Percentiles rank a stretch among this genome's conserved stretches.
Evolutionary conservation across 2,797 vertebrate genomes (phyloP).

Genomic region (Tenualosa thibaudeaui): DNA sequence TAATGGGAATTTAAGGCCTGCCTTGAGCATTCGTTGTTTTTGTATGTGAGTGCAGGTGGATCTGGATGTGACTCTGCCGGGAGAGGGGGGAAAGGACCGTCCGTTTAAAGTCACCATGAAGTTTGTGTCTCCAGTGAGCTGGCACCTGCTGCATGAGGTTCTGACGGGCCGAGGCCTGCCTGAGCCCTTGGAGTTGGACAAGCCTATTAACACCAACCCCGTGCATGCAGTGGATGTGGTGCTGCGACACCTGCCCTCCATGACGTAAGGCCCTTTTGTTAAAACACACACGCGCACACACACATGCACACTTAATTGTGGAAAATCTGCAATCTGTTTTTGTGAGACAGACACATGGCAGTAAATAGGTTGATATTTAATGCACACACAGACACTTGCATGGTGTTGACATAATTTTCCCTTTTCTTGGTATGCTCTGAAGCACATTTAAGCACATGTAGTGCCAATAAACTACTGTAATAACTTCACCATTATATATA

Average conservation of each 20-base stretch:
- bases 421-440: no score
- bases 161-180: constrained; percentile 85
- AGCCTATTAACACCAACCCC: constrained; percentile 97
- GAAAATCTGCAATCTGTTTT: no score
- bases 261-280: constrained; percentile 80
- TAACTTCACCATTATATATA: no score
- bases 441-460: no score
- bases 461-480: no score
- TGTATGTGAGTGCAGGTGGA: constrained; percentile 79
- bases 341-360: no score
- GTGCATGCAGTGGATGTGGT: constrained; percentile 97
- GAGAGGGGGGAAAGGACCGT: constrained; percentile 96
- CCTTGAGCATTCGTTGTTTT: not conserved
- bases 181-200: constrained; percentile 92
- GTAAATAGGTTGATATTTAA: no score
- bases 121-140: constrained; percentile 96
- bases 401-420: no score
- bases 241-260: constrained; percentile 95
- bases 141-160: constrained; percentile 96
- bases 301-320: not conserved
- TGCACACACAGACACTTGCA: not conserved
- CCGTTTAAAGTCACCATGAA: constrained; percentile 95
- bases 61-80: constrained; percentile 94
- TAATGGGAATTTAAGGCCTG: no score
- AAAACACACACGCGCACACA: not conserved